Evolutionary conservation across 2,888 invertebrate species (phyloP), one percentile per base, ranked within the genome.

Genomic region (Volucella bombylans): DNA sequence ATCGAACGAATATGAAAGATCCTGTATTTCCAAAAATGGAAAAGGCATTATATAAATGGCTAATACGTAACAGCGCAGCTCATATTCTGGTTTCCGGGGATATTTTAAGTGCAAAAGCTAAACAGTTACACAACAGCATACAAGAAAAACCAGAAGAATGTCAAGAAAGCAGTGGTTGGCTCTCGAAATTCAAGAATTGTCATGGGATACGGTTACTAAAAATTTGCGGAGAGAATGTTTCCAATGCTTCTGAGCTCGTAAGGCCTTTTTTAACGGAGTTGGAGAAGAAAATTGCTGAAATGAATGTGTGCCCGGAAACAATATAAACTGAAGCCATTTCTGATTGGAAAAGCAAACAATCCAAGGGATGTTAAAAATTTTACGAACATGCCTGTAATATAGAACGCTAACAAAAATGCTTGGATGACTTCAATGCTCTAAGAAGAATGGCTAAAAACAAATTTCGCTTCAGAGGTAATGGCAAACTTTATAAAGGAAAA

Each of bases 91-190:
- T 59, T 43, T n/a, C 43, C 59, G 41, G 43, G 39, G 4, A 59
- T 41, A 41, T 41, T 41, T 14, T 59, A 15, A 15, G 59, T 59
- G 18, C 59, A 41, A 59, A 59, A 43, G 59, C 59, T 18, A 59
- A 59, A 59, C 3, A 59, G n/a, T 41, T 59, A 15, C 59, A 59
- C 11, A 41, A 41, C 59, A 14, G 41, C 59, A 59, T 59, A 39
- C n/a, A 59, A 59, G 59, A 59, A 59, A 41, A 43, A 59, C 59
- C 15, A 11, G 14, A 59, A 41, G 59, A 59, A 59, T 59, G 39
- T 59, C 41, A 59, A 41, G 14, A n/a, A 59, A 59, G 41, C 41
- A 59, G 39, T 59, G 59, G 41, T 41, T 41, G 43, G 39, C n/a
- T 39, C n/a, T 38, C 43, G 41, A 14, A n/a, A n/a, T 15, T 3